Base-by-base conservation (phyloP, 2,113 vertebrate genomes). In the Amblyornis subalaris region DNA sequence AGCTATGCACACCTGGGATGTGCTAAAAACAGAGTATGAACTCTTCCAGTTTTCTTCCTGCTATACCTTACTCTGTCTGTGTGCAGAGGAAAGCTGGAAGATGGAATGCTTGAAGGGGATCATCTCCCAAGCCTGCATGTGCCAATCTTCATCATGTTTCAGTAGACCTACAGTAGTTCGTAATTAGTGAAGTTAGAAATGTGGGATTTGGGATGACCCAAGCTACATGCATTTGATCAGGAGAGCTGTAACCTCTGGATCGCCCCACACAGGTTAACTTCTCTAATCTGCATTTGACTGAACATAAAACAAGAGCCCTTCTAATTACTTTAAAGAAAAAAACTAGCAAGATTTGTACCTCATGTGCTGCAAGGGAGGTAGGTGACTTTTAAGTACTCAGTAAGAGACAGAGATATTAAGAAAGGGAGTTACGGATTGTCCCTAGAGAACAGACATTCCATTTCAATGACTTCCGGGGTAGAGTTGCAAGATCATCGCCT, bases 41-140 rank as follows among this genome's bases (percentile, higher is more conserved):
- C 44, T 44, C 54, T 88, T 88, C 26, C 79, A 28, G 45, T 57
- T 83, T 88, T 86, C 42, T 88, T 67, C 33, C 51, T 79, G 38
- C 64, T 88, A 0, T 24, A n/a, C 4, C 0, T 70, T 69, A 11
- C 67, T 73, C 4, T 84, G 13, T 7, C 7, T 44, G 6, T 69
- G 24, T 40, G 29, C n/a, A 65, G 70, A 92, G 29, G 47, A 85
- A 48, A 29, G 42, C 55, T 90, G 44, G 25, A 57, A 71, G 51
- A 57, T 69, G 23, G 58, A 86, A 14, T 55, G 21, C 33, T 57
- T 88, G 14, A 50, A 73, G 42, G 35, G 29, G 44, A 35, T 66
- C 7, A 9, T 57, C 35, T 85, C 57, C 74, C 89, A 64, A 53
- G 60, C 73, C 48, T 62, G 26, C 44, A 5, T 21, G 9, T 78